These are phyloP conservation scores for Charadrius vociferus DNA, from an alignment of 2,113 vertebrate genomes.

Conservation along the genomic window DNA sequence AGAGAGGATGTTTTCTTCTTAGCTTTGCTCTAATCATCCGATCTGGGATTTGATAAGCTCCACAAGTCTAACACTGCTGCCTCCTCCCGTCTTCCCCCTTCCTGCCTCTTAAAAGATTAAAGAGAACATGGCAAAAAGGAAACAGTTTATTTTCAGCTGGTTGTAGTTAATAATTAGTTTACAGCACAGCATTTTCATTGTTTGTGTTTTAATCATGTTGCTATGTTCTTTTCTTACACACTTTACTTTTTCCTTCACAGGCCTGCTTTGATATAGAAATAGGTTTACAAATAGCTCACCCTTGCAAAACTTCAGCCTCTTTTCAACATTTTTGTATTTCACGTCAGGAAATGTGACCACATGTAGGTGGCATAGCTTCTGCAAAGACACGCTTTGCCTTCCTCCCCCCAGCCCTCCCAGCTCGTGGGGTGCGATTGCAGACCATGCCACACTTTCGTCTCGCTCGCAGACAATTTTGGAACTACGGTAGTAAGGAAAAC, in stretches of 20 bases:
- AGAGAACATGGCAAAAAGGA: conserved; percentile 22
- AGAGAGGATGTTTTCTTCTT: conserved; percentile 59
- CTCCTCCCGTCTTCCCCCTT: conserved; percentile 29
- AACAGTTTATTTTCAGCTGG: conserved; percentile 45
- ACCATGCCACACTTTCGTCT: background rate
- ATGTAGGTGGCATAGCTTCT: background rate
- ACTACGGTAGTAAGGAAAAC: background rate
- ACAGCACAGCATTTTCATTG: background rate
- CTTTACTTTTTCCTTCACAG: background rate
- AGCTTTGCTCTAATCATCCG: conserved; percentile 19
- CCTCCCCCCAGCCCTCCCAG: too few relatives aligned
- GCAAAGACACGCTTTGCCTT: background rate
- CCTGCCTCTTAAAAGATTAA: conserved; percentile 41
- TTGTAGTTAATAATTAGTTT: conserved; percentile 37
- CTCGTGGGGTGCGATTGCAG: accelerated
- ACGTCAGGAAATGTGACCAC: background rate
- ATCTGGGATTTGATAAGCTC: conserved; percentile 55
- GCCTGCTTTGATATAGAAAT: background rate
- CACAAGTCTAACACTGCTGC: conserved; percentile 16
- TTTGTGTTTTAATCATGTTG: background rate
- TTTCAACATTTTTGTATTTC: background rate
- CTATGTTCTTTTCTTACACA: background rate
- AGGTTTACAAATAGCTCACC: background rate
- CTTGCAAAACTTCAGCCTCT: background rate
- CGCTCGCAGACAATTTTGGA: background rate